Base-by-base conservation (phyloP, 2,888 invertebrate species). In the Drosophila birchii region DNA sequence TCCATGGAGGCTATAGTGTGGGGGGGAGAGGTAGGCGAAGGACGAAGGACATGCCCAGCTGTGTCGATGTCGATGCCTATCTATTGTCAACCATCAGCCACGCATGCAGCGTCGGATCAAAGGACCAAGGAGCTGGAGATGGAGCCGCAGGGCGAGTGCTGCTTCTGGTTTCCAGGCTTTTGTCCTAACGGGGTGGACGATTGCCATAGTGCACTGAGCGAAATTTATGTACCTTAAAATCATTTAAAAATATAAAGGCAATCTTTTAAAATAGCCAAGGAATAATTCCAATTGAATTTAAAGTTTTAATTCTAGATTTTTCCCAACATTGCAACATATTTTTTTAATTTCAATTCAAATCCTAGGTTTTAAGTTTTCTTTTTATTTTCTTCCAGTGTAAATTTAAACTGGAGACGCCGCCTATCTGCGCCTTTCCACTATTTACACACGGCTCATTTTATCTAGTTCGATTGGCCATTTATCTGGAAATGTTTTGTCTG, bases 401-500 rank as follows among this genome's bases (percentile, higher is more conserved):
- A 26, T 26, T 11, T 16, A 3, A 34, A 45, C 29, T 26, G 55
- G 36, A 47, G 53, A 76, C 76, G 69, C 76, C 63, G 77, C 74
- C 82, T 85, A 87, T 85, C 83, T 82, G 72, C 78, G 81, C 81
- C 76, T 69, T 81, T 88, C 78, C 81, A 83, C 88, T 86, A 81
- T 86, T 88, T 88, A 79, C 79, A 81, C 88, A 83, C 83, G 83
- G 75, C 86, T 79, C 79, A 83, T 88, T 86, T 81, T 88, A 86
- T 86, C 88, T 88, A 78, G 79, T 86, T 88, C 85, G 88, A 88
- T 88, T 86, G 88, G 85, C 88, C 88, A 86, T 86, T 86, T 86
- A 86, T 88, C 77, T 83, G 54, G 72, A 88, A 78, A 69, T 76
- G 72, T 49, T 73, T 62, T 62, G 56, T 62, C 56, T 57, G 44